Evolutionary conservation across 2,113 vertebrate genomes (phyloP).

Genomic region (Asarcornis scutulata): DNA sequence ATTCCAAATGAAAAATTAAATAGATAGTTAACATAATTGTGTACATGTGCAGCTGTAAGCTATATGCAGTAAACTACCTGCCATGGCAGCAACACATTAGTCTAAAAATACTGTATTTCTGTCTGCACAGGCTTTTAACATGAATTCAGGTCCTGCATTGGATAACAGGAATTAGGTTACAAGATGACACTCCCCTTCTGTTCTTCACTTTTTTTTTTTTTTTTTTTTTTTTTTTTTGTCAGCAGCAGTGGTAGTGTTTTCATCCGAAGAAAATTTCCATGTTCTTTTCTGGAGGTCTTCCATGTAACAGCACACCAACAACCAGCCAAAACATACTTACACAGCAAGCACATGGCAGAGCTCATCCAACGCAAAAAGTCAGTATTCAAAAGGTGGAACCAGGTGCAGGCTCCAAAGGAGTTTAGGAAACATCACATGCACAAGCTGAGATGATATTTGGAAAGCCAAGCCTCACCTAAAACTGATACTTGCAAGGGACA

Average conservation of each 20-base stretch:
- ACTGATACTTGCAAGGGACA: not conserved
- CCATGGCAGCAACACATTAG: not conserved
- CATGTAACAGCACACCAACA: not conserved
- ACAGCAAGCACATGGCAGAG: not conserved
- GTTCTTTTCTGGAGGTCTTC: not conserved
- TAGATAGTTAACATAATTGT: not conserved
- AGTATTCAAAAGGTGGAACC: not conserved
- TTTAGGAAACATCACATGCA: not conserved
- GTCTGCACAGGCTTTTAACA: not conserved
- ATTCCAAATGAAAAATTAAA: not conserved
- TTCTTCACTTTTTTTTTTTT: not conserved
- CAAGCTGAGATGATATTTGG: not conserved
- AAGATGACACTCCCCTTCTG: not conserved
- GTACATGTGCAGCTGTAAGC: not conserved
- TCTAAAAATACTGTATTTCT: not conserved
- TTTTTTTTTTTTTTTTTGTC: not conserved
- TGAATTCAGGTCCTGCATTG: not conserved
- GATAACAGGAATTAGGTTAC: not conserved
- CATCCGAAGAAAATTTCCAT: not conserved
- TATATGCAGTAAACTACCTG: not conserved
- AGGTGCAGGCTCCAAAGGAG: not conserved
- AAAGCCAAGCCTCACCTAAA: not conserved
- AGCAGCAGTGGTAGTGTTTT: not conserved
- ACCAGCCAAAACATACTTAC: not conserved
- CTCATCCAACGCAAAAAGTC: not conserved